Percentiles rank a stretch among this genome's conserved stretches.
phyloP scores from a whole-genome alignment of 2,888 invertebrate genomes.

The Cheilosia soror region DNA sequence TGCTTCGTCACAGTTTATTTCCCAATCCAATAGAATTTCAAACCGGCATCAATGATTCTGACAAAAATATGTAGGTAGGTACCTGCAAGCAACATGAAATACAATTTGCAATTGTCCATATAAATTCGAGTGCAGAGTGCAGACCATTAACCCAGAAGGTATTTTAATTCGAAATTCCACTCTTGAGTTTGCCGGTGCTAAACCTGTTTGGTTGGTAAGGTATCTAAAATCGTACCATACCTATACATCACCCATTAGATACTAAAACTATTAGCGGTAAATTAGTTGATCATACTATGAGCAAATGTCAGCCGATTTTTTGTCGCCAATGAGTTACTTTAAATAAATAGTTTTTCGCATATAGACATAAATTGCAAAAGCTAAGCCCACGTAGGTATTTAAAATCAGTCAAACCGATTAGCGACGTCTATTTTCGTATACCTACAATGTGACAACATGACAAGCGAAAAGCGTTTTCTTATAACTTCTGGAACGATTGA shows the following conservation, averaged over 20 bases:
- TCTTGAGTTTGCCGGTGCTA: slow-evolving; percentile 7
- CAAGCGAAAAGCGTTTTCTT: not conserved
- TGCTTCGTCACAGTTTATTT: slow-evolving; percentile 28
- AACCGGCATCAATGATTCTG: slow-evolving; percentile 2
- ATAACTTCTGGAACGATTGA: not conserved
- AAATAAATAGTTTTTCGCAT: no score
- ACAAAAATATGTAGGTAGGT: not conserved
- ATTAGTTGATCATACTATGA: no score
- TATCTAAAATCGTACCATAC: no score
- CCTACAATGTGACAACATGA: not conserved
- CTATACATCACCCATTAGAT: no score
- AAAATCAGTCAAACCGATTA: no score
- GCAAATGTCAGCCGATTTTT: no score
- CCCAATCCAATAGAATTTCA: slow-evolving; percentile 23
- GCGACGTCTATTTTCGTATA: not conserved
- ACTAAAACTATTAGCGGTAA: no score
- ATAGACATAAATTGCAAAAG: no score
- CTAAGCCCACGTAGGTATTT: no score
- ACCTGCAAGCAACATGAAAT: not conserved
- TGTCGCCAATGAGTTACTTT: no score
- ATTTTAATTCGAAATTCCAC: slow-evolving; percentile 49
- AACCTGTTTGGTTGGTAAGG: not conserved
- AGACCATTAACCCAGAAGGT: slow-evolving; percentile 29
- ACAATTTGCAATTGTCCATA: not conserved
- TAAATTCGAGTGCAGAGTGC: not conserved